Evolutionary conservation across 2,113 vertebrate genomes (phyloP).

Genomic region (Ornithorhynchus anatinus): DNA sequence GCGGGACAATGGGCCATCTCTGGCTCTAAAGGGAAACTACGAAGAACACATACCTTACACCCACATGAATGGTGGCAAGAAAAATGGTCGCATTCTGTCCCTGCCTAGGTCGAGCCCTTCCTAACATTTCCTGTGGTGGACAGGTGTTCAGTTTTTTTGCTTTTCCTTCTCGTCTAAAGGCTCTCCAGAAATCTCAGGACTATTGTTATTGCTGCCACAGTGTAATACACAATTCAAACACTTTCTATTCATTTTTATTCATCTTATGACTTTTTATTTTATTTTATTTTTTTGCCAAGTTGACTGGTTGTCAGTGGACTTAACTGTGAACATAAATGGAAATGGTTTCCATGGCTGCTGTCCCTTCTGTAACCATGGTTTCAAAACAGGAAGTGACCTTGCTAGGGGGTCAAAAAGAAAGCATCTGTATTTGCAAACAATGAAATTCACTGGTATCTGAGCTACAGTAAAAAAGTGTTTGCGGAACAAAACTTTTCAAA

Average conservation of each 20-base stretch:
- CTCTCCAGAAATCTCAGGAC: constrained; percentile 92
- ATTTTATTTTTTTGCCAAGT: constrained; percentile 65
- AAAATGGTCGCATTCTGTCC: constrained; percentile 90
- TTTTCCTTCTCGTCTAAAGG: constrained; percentile 50
- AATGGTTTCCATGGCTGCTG: constrained; percentile 71
- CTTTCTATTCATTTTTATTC: constrained; percentile 51
- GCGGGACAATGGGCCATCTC: constrained; percentile 81
- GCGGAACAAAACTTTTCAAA: constrained; percentile 29
- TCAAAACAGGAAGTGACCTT: constrained; percentile 71
- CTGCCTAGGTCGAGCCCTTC: constrained; percentile 92
- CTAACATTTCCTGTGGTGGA: constrained; percentile 76
- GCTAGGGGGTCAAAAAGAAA: constrained; percentile 9
- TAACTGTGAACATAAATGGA: constrained; percentile 85
- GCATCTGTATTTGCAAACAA: constrained; percentile 4
- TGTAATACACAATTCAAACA: constrained; percentile 61
- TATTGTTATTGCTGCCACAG: constrained; percentile 75
- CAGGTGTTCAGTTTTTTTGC: neutral
- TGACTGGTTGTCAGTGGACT: constrained; percentile 74
- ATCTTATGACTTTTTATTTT: constrained; percentile 24
- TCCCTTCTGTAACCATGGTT: constrained; percentile 42
- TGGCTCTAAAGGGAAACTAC: constrained; percentile 86
- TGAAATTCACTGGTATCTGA: constrained; percentile 39
- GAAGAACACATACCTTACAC: constrained; percentile 94
- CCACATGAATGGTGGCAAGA: constrained; percentile 98
- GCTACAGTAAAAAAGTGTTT: constrained; percentile 27